Conservation (phyloP, 2,797 vertebrate species). For the Enteromius trimaculatus region DNA sequence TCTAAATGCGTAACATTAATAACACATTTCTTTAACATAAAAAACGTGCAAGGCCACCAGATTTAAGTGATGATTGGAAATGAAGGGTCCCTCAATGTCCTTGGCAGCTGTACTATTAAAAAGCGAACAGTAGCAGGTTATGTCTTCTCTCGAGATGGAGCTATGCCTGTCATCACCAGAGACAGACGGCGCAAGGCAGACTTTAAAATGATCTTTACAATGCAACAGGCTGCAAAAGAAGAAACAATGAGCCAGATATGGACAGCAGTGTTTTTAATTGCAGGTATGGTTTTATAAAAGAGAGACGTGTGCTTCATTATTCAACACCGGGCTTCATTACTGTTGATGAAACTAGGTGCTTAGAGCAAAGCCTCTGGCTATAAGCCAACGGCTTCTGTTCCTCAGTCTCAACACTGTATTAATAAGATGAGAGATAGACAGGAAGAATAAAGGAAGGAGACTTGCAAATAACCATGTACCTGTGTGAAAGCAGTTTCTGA, state of each 20-base stretch:
- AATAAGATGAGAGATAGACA: conserved; percentile 49
- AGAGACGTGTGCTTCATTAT: conserved; percentile 51
- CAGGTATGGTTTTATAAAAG: conserved; percentile 41
- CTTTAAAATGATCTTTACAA: neutral
- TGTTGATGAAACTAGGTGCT: conserved; percentile 52
- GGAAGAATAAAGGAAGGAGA: neutral
- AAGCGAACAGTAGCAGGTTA: neutral
- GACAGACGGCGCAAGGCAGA: neutral
- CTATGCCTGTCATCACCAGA: conserved; percentile 20
- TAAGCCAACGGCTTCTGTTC: conserved; percentile 42
- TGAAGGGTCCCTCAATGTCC: conserved; percentile 16
- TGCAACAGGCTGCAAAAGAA: neutral
- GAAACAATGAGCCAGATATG: neutral
- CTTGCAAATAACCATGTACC: neutral
- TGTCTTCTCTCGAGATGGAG: neutral
- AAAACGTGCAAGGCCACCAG: conserved; percentile 12
- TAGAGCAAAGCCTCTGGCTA: conserved; percentile 53
- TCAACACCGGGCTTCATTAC: conserved; percentile 54
- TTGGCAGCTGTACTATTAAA: conserved; percentile 7
- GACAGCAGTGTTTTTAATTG: conserved; percentile 33
- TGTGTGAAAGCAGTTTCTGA: conserved; percentile 20
- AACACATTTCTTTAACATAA: neutral
- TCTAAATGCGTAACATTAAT: neutral
- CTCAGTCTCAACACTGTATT: conserved; percentile 40
- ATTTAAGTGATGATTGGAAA: conserved; percentile 15